Base-by-base conservation (phyloP, 2,888 invertebrate genomes). In the Leucozona laternaria region DNA sequence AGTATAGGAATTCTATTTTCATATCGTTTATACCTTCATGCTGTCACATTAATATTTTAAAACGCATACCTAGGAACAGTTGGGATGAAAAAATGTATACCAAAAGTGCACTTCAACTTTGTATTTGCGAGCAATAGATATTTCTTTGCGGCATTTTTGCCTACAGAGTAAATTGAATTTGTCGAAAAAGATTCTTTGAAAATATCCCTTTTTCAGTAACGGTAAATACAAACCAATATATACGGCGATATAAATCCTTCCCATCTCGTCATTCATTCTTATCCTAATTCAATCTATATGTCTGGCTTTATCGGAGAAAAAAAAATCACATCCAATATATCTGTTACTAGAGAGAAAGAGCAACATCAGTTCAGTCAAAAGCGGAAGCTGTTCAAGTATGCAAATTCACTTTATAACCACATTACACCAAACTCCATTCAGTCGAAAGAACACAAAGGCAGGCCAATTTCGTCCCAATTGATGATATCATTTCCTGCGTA, bases 401-500 rank as follows among this genome's bases (percentile, higher is more conserved):
- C 75, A 75, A 82, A 82, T 79, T 71, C 53, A 13, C 22, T 31
- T 10, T 45, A 73, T 31, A 75, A 81, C 72, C 81, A 77, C 71
- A 60, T 64, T 37, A 72, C 53, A 76, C 20, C 40, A 50, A 66
- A 57, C 62, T 62, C 73, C 60, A 73, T 73, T 68, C 60, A 70
- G 40, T 62, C 40, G 11, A 43, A 22, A 73, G 53, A 78, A 82
- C 64, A 79, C 78, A 82, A 81, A 78, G 75, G 45, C 64, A 22
- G 45, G 37, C 58, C 78, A 79, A 79, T 75, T 82, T 86, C 40
- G 77, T 79, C 73, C 82, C 73, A 82, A 31, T 66, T 75, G 86
- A 82, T 86, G 86, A 86, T 75, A 86, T 86, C 86, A 86, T 86
- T 86, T 86, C 86, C 86, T 78, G 86, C 60, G 72, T 68, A 68